Conservation (phyloP, 2,797 vertebrate species). For the Esox masquinongy region DNA sequence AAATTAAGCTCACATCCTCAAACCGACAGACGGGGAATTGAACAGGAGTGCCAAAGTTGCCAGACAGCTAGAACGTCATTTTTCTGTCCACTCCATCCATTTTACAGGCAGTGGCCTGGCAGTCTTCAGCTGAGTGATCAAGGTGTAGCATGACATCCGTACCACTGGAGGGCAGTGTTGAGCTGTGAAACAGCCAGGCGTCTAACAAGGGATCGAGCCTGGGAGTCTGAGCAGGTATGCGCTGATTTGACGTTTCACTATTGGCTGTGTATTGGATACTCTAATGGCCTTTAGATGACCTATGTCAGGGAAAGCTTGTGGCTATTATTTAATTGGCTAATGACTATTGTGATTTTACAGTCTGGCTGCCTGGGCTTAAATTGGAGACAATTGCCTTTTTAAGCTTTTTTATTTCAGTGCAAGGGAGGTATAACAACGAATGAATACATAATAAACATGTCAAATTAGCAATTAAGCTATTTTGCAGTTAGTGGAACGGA, state of each 20-base stretch:
- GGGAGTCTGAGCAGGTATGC: too few species aligned
- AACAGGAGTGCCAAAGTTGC: too few species aligned
- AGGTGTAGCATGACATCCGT: not conserved
- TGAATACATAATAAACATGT: too few species aligned
- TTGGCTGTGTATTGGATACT: too few species aligned
- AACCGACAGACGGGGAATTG: too few species aligned
- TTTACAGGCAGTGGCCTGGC: not conserved
- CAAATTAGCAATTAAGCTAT: too few species aligned
- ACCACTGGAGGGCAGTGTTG: conserved; percentile 73
- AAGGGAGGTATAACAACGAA: not conserved
- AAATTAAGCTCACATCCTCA: too few species aligned
- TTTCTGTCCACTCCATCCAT: too few species aligned
- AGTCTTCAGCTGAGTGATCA: too few species aligned
- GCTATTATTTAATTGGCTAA: conserved; percentile 38
- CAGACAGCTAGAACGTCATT: too few species aligned
- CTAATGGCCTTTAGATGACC: conserved; percentile 40
- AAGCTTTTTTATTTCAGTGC: not conserved
- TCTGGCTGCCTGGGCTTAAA: not conserved
- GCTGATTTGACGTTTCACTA: too few species aligned
- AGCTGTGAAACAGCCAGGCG: conserved; percentile 51
- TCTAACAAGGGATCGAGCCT: not conserved
- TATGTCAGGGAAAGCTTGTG: not conserved
- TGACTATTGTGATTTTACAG: conserved; percentile 27
- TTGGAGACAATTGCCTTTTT: not conserved
- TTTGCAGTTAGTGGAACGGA: not conserved